Conservation (phyloP, 2,797 vertebrate genomes). For the Schizothorax lantsangensis region DNA sequence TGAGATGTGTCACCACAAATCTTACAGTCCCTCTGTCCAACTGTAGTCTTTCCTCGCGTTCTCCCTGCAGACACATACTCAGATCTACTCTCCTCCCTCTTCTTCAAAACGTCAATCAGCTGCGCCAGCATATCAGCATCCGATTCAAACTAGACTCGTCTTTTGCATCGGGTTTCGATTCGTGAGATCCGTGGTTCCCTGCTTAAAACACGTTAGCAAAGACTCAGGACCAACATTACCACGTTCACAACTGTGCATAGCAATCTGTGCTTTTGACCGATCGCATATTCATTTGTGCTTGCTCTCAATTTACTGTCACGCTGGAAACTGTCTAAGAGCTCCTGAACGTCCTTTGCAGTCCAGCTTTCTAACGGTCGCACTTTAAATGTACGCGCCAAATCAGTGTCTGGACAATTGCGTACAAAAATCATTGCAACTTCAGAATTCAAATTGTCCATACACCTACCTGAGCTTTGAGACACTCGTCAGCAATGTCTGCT, state of each 20-base stretch:
- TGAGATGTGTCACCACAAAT: neutral
- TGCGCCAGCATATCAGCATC: constrained; percentile 11
- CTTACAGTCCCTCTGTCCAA: neutral
- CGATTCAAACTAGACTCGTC: neutral
- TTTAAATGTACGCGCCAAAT: neutral
- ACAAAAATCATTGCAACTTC: constrained; percentile 35
- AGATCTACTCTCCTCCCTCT: neutral
- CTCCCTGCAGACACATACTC: neutral
- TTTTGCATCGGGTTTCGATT: neutral
- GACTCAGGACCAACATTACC: neutral
- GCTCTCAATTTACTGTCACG: neutral
- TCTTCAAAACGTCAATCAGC: neutral
- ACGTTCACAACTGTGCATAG: neutral
- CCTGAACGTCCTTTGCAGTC: neutral
- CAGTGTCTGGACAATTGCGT: neutral
- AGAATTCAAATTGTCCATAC: constrained; percentile 13
- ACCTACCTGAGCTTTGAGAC: neutral
- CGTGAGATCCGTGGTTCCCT: neutral
- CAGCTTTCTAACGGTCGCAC: neutral
- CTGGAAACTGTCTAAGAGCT: constrained; percentile 3
- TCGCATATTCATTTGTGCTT: neutral
- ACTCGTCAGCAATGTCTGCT: neutral
- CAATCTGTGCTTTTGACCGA: neutral
- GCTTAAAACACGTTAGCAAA: neutral
- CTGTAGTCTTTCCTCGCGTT: neutral